Evolutionary conservation across 2,888 invertebrate species (phyloP).

Genomic region (Ophraella communa): DNA sequence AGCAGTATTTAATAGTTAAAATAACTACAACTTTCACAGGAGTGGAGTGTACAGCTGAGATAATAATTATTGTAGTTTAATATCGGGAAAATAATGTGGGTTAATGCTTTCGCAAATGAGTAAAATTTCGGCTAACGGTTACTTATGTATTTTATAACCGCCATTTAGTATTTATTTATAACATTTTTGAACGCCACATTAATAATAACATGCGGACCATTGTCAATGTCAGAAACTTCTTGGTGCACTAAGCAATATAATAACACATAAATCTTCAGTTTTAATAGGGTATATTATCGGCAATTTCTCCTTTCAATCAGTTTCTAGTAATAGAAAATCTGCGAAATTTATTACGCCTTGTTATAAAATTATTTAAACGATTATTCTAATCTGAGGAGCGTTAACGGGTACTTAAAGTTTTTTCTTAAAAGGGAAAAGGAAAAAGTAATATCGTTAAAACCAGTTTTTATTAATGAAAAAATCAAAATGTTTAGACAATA

Average conservation of each 20-base stretch:
- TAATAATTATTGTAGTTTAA: too few species aligned
- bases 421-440: neutral
- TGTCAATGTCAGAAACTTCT: slow-evolving; percentile 3
- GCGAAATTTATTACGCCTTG: neutral
- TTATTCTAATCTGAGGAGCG: neutral
- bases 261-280: neutral
- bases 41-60: too few species aligned
- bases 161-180: neutral
- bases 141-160: too few species aligned
- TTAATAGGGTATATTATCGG: slow-evolving; percentile 9
- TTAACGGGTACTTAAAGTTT: neutral
- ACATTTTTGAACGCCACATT: neutral
- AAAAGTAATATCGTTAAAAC: neutral
- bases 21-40: too few species aligned
- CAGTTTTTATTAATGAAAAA: too few species aligned
- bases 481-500: too few species aligned
- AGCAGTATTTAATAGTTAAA: too few species aligned
- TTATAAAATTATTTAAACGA: neutral
- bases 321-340: slow-evolving; percentile 4
- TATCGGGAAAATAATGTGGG: too few species aligned
- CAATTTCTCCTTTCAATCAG: slow-evolving; percentile 8
- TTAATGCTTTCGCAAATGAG: too few species aligned
- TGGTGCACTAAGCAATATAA: slow-evolving; percentile 1
- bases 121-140: too few species aligned
- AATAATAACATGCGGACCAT: neutral